Evolutionary conservation across 2,888 invertebrate species (phyloP).

Genomic region (Erannis defoliaria): DNA sequence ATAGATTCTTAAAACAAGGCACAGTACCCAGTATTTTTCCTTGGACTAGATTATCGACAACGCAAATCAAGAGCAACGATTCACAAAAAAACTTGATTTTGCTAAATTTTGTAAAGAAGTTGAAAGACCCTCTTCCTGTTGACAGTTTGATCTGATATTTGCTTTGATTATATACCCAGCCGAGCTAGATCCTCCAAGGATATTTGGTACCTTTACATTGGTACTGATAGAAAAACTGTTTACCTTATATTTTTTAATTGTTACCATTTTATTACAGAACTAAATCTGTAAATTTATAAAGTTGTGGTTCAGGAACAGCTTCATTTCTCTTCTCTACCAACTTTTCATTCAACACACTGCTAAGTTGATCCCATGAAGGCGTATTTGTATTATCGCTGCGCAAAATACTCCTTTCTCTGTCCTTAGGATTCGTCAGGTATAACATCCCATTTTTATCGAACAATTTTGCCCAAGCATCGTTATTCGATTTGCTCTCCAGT

Average conservation of each 20-base stretch:
- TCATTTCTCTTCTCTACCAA: neutral
- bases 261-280: slow-evolving; percentile 11
- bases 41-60: no score
- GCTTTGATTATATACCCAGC: no score
- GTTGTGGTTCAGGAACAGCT: neutral
- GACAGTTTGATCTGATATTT: no score
- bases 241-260: neutral
- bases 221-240: no score
- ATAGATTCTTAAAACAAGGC: no score
- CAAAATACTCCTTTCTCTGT: neutral
- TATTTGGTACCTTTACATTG: no score
- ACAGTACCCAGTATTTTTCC: no score
- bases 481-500: neutral
- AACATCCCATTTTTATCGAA: slow-evolving; percentile 17
- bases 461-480: neutral
- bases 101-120: no score
- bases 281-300: slow-evolving; percentile 25
- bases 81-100: no score
- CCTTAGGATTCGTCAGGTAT: neutral
- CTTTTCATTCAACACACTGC: neutral
- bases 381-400: neutral
- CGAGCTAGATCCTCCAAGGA: no score
- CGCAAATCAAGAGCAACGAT: no score
- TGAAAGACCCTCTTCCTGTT: no score
- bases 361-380: neutral